Percentiles rank a stretch among this genome's conserved stretches.
These are phyloP conservation scores for Potamarius usumacintae DNA, from an alignment of 2,113 vertebrate genomes.

Conservation along the genomic window DNA sequence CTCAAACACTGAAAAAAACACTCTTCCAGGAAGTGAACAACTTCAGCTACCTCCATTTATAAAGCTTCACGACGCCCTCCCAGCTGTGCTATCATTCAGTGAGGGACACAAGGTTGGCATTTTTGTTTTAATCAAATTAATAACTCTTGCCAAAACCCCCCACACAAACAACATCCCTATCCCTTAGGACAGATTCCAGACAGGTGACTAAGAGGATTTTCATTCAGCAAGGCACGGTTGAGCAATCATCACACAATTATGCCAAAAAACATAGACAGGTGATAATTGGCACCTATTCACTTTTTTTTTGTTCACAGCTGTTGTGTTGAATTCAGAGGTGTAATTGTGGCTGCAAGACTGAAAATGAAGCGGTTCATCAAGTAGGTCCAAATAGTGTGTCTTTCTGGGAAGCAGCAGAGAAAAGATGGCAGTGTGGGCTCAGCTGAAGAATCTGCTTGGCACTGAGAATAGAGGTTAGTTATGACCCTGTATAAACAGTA, in stretches of 20 bases:
- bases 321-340: slow-evolving; percentile 49
- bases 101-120: slow-evolving; percentile 16
- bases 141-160: slow-evolving; percentile 31
- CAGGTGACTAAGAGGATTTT: slow-evolving; percentile 49
- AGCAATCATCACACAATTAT: slow-evolving; percentile 60
- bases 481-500: slow-evolving; percentile 27
- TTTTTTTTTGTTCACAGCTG: slow-evolving; percentile 16
- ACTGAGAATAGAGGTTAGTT: slow-evolving; percentile 28
- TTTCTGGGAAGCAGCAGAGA: background rate
- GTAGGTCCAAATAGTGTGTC: background rate
- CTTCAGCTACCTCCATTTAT: background rate
- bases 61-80: background rate
- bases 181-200: slow-evolving; percentile 40
- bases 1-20: no score
- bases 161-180: slow-evolving; percentile 45
- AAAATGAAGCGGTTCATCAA: slow-evolving; percentile 51
- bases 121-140: slow-evolving; percentile 47
- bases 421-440: slow-evolving; percentile 5
- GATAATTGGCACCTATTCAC: slow-evolving; percentile 61
- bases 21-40: background rate
- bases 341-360: slow-evolving; percentile 37
- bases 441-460: background rate
- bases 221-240: slow-evolving; percentile 54
- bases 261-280: slow-evolving; percentile 47
- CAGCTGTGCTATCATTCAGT: background rate